Percentiles rank a stretch among this genome's conserved stretches.
Evolutionary conservation across 2,113 vertebrate species (phyloP).

Genomic region (Equus przewalskii): DNA sequence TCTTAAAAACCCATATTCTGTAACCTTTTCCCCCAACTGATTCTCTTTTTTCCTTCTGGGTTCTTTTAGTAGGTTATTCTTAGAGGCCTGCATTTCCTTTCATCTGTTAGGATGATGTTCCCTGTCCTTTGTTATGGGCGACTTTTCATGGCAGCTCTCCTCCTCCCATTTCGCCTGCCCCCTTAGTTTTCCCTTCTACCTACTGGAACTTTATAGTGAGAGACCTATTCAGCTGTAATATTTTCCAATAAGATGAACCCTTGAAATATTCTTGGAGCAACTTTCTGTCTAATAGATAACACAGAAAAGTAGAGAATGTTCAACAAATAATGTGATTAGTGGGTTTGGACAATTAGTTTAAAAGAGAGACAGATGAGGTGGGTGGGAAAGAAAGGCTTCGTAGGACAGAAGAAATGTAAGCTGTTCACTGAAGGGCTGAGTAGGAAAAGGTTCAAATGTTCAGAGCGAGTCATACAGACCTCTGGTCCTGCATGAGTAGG

Average conservation of each 20-base stretch:
- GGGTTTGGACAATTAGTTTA: not conserved
- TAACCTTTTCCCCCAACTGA: not conserved
- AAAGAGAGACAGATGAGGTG: not conserved
- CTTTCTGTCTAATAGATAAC: not conserved
- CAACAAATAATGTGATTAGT: not conserved
- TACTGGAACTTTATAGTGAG: not conserved
- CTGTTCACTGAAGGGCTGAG: not conserved
- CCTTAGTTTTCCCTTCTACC: not conserved
- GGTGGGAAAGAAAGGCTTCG: not conserved
- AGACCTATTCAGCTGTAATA: not conserved
- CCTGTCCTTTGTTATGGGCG: not conserved
- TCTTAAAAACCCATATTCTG: not conserved
- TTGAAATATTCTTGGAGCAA: not conserved
- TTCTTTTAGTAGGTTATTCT: not conserved
- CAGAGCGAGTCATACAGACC: not conserved
- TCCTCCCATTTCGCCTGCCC: not conserved
- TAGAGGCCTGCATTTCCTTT: not conserved
- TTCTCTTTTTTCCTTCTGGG: not conserved
- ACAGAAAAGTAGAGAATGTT: not conserved
- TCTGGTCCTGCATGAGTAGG: not conserved
- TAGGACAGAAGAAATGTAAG: not conserved
- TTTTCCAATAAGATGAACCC: constrained; percentile 47
- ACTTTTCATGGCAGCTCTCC: not conserved
- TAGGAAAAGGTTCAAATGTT: not conserved
- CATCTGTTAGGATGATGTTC: not conserved